Percentiles rank a stretch among this genome's conserved stretches.
Evolutionary conservation across 2,113 vertebrate genomes (phyloP).

Genomic region (Eretmochelys imbricata): DNA sequence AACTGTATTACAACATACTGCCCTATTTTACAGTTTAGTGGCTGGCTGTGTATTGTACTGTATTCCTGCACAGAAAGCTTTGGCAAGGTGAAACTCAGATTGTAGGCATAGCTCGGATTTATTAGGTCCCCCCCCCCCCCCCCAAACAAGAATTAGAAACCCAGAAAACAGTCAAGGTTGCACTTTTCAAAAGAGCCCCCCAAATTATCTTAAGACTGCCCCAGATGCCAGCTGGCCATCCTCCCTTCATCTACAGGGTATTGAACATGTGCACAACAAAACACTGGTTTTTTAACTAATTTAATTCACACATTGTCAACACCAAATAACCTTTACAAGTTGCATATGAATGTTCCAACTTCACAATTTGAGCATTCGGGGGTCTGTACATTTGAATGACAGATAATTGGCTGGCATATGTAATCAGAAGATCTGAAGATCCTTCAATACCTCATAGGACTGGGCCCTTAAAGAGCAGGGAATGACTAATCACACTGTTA

Average conservation of each 20-base stretch:
- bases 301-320: background rate
- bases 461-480: background rate
- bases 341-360: background rate
- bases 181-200: background rate
- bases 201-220: background rate
- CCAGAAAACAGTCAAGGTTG: background rate
- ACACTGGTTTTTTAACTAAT: background rate
- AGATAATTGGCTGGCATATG: background rate
- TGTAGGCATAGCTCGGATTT: background rate
- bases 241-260: background rate
- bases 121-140: too few species aligned
- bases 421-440: background rate
- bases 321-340: background rate
- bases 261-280: background rate
- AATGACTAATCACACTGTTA: background rate
- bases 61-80: background rate
- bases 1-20: background rate
- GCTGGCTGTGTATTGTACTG: fast-evolving
- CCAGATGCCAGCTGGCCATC: background rate
- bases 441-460: background rate
- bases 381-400: background rate
- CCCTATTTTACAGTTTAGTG: background rate
- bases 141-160: background rate
- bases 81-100: background rate
- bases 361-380: background rate